Evolutionary conservation across 2,888 invertebrate genomes (phyloP).

Genomic region (Thereva nobilitata): DNA sequence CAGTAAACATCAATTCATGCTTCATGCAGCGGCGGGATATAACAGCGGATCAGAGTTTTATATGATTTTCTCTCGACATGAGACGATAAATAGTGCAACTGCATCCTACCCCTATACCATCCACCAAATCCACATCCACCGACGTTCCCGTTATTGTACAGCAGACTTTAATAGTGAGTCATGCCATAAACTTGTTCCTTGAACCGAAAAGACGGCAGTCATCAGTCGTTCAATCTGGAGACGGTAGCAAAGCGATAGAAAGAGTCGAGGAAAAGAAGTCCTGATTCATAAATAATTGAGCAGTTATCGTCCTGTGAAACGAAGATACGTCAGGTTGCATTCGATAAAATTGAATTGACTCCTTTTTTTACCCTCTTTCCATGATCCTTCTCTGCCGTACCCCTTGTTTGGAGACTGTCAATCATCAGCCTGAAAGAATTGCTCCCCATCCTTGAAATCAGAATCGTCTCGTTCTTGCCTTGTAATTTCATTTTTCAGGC

Average conservation of each 20-base stretch:
- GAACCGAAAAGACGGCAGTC: background rate
- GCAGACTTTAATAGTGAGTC: background rate
- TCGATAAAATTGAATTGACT: constrained; percentile 23
- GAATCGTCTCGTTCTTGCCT: constrained; percentile 9
- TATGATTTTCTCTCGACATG: no score
- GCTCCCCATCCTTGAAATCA: constrained; percentile 9
- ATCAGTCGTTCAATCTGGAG: no score
- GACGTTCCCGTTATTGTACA: background rate
- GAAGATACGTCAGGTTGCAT: constrained; percentile 31
- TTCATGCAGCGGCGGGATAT: no score
- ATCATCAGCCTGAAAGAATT: constrained; percentile 7
- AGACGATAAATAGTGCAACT: constrained; percentile 1
- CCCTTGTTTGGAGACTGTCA: background rate
- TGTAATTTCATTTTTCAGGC: constrained; percentile 3
- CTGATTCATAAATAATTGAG: constrained; percentile 28
- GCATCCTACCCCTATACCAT: background rate
- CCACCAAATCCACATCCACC: background rate
- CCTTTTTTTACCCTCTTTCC: constrained; percentile 1
- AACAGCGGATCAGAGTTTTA: no score
- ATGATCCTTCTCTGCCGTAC: background rate
- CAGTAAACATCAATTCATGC: background rate
- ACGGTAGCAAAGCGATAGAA: background rate
- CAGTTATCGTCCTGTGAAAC: constrained; percentile 27
- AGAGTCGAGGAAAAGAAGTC: background rate
- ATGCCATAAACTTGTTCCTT: background rate